Evolutionary conservation across 92 coral and sea anemone species (phyloP).

Genomic region (Zoanthus sansibaricus): DNA sequence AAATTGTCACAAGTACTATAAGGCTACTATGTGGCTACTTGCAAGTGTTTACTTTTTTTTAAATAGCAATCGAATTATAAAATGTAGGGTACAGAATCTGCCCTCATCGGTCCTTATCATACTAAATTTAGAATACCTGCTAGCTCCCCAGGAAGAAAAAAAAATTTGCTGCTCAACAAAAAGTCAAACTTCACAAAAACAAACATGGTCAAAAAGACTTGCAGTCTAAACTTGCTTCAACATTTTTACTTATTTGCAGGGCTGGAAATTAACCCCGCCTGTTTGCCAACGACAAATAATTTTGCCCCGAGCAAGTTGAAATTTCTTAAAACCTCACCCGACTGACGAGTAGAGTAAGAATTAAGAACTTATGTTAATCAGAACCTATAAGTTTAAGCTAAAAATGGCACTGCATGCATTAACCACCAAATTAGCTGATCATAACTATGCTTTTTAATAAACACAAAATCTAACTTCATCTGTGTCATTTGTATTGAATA

Average conservation of each 20-base stretch:
- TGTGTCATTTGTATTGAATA: neutral
- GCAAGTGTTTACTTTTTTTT: neutral
- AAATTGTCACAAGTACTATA: neutral
- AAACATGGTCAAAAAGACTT: neutral
- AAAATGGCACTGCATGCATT: too few relatives aligned
- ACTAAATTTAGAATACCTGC: neutral
- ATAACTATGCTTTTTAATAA: neutral
- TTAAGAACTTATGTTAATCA: neutral
- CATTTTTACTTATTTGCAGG: neutral
- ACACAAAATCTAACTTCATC: neutral
- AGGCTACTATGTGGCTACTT: slow-evolving; percentile 1
- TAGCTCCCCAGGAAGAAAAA: neutral
- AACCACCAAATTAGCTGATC: neutral
- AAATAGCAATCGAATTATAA: slow-evolving; percentile 10
- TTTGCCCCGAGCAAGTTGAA: neutral
- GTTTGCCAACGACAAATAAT: neutral
- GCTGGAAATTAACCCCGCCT: neutral
- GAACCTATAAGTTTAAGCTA: neutral
- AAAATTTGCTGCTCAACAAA: neutral
- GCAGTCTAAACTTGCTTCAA: neutral
- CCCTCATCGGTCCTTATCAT: neutral
- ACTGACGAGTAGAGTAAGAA: neutral
- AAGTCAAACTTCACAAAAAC: slow-evolving; percentile 2
- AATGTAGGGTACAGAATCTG: slow-evolving; percentile 18
- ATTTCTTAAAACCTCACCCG: neutral